Evolutionary conservation across 2,113 vertebrate species (phyloP).

Genomic region (Charadrius vociferus): DNA sequence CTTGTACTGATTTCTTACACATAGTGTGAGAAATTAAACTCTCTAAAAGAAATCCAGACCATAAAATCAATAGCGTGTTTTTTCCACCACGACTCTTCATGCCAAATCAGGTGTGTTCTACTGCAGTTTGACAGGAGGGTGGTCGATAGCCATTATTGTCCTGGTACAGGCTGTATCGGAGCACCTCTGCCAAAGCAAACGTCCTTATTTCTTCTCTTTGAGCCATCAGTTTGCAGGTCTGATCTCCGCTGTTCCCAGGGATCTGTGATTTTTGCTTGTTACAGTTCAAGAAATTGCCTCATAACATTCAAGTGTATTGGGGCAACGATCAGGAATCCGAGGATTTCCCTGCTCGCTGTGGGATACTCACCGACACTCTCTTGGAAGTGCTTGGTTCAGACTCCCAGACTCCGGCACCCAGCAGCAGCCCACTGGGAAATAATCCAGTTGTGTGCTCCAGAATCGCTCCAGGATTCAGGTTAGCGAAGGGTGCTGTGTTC

Average conservation of each 20-base stretch:
- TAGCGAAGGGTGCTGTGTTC: background rate
- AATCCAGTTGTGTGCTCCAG: background rate
- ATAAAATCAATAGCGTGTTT: accelerated
- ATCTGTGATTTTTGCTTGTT: background rate
- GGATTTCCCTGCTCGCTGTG: background rate
- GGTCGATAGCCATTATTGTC: accelerated
- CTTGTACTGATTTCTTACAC: background rate
- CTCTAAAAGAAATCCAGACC: background rate
- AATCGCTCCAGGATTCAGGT: background rate
- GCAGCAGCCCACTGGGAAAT: background rate
- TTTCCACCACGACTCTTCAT: accelerated
- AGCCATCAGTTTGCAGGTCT: background rate
- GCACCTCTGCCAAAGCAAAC: background rate
- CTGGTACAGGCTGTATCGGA: background rate
- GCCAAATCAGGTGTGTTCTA: background rate
- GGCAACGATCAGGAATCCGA: background rate
- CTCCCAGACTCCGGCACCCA: background rate
- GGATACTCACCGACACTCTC: accelerated
- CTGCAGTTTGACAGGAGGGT: background rate
- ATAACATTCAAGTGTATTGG: accelerated
- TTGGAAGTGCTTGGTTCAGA: background rate
- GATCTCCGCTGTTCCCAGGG: background rate
- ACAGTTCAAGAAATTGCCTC: accelerated
- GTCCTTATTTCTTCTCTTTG: background rate
- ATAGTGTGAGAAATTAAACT: background rate